phyloP scores from a whole-genome alignment of 1,140 invertebrate species.

The Drosophila littoralis region DNA sequence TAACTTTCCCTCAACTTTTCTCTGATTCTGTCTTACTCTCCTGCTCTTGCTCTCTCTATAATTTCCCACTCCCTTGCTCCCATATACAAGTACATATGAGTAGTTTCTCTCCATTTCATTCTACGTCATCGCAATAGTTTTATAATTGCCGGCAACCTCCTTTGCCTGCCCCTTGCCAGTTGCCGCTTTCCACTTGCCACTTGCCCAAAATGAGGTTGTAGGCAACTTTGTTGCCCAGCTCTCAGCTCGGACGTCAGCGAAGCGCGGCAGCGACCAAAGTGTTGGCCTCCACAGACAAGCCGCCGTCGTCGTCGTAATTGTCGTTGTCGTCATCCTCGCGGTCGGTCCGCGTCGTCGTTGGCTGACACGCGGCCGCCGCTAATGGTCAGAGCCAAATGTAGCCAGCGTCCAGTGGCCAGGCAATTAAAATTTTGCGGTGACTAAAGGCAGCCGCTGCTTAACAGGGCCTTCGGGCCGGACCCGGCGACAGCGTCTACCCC shows the following conservation, averaged over 20 bases:
- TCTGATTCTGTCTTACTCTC: neutral
- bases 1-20: neutral
- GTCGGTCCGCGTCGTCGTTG: constrained; percentile 20
- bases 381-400: constrained; percentile 57
- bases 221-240: constrained; percentile 38
- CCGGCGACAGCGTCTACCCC: constrained; percentile 1
- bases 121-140: constrained; percentile 26
- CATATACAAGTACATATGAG: neutral
- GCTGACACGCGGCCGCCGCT: constrained; percentile 28
- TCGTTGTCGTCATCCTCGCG: constrained; percentile 4
- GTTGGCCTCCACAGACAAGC: constrained; percentile 35
- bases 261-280: constrained; percentile 49
- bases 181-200: constrained; percentile 21
- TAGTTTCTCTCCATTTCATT: constrained; percentile 1
- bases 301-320: constrained; percentile 7
- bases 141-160: constrained; percentile 40
- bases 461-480: constrained; percentile 10
- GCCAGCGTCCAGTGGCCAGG: constrained; percentile 55
- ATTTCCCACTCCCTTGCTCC: neutral
- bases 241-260: constrained; percentile 40
- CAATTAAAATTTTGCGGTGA: constrained; percentile 74
- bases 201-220: constrained; percentile 46
- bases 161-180: constrained; percentile 13
- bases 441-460: constrained; percentile 50
- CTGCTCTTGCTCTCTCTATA: neutral